A percentile compares a stretch with the other conserved stretches of the same genome.
phyloP scores from a whole-genome alignment of 2,888 invertebrate genomes.

The Rhaphigaster nebulosa region DNA sequence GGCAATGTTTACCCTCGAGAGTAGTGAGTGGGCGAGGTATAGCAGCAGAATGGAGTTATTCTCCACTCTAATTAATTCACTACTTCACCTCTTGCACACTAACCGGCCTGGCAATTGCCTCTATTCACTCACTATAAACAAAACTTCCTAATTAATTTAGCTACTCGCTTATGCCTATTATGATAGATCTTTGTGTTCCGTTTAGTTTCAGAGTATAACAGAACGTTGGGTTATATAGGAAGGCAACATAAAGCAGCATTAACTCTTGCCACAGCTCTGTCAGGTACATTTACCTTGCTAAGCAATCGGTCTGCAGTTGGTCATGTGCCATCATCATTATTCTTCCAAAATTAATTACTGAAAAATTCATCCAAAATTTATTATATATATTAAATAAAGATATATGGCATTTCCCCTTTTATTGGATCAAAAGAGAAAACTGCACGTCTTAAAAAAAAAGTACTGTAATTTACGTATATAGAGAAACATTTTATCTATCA shows the following conservation, averaged over 20 bases:
- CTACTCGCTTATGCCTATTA: background rate
- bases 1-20: background rate
- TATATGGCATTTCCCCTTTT: too few species aligned
- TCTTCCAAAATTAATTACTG: background rate
- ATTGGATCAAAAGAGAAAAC: too few species aligned
- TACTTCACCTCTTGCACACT: background rate
- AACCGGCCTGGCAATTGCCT: background rate
- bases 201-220: background rate
- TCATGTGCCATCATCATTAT: background rate
- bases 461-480: too few species aligned
- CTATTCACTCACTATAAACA: slow-evolving; percentile 21
- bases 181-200: background rate
- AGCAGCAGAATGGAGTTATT: background rate
- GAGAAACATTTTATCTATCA: too few species aligned
- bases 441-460: too few species aligned
- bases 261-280: background rate
- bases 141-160: background rate
- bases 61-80: background rate
- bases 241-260: background rate
- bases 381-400: too few species aligned
- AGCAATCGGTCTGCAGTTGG: background rate
- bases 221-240: background rate
- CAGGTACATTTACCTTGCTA: background rate
- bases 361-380: too few species aligned
- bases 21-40: background rate